A percentile compares a stretch with the other conserved stretches of the same genome.
Evolutionary conservation across 2,797 vertebrate species (phyloP).

Genomic region (Typhlichthys eigenmanni): DNA sequence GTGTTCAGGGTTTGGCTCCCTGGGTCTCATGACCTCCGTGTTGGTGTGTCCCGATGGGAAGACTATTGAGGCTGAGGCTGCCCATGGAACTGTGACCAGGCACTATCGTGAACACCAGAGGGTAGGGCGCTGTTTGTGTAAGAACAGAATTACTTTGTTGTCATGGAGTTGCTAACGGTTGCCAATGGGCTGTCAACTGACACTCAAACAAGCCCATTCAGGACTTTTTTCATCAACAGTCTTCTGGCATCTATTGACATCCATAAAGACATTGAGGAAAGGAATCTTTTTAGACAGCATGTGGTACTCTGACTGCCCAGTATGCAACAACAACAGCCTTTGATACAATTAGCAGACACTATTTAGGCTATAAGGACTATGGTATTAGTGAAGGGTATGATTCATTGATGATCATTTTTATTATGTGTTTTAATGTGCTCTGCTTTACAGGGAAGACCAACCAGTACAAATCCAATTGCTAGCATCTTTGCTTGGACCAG

Average conservation of each 20-base stretch:
- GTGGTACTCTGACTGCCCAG: not conserved
- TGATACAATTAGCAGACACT: not conserved
- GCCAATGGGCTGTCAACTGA: not conserved
- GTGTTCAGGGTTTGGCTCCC: slow-evolving; percentile 82
- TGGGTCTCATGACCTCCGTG: slow-evolving; percentile 87
- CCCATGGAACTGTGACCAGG: slow-evolving; percentile 86
- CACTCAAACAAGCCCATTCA: not conserved
- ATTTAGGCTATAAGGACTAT: too few relatives aligned
- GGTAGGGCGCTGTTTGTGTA: slow-evolving; percentile 55
- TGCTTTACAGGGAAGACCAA: slow-evolving; percentile 79
- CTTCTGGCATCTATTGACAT: too few relatives aligned
- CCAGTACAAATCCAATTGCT: slow-evolving; percentile 89
- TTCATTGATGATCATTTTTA: not conserved
- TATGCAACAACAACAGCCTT: not conserved
- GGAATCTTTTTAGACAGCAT: not conserved
- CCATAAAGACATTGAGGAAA: too few relatives aligned
- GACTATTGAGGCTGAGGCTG: slow-evolving; percentile 87
- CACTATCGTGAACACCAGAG: slow-evolving; percentile 90
- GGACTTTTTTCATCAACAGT: not conserved
- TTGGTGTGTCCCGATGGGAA: slow-evolving; percentile 88
- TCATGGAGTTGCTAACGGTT: not conserved
- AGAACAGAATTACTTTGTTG: not conserved
- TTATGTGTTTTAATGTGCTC: not conserved
- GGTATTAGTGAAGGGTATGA: not conserved
- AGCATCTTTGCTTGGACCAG: slow-evolving; percentile 90